These are phyloP conservation scores for Acanthosepion pharaonis DNA, from an alignment of 2,888 invertebrate genomes.

Conservation along the genomic window DNA sequence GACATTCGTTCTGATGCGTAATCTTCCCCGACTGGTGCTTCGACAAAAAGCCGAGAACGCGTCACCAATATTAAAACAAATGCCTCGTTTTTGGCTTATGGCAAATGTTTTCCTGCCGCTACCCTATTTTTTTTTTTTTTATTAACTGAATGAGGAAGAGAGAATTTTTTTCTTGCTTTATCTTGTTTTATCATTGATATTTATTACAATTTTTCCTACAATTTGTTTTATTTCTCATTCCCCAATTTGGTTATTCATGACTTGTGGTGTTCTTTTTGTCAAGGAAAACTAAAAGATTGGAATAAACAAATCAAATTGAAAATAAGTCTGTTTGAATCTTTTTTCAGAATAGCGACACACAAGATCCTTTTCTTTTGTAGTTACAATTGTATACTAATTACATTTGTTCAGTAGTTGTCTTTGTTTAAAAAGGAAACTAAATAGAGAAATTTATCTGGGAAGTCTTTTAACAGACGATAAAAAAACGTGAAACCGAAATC, in stretches of 20 bases:
- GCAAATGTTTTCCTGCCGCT: not conserved
- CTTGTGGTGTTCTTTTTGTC: not conserved
- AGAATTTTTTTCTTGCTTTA: not conserved
- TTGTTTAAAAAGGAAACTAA: too few relatives aligned
- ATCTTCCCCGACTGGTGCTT: not conserved
- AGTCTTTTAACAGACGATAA: too few relatives aligned
- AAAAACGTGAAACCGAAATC: too few relatives aligned
- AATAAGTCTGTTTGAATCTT: not conserved
- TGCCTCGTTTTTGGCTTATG: not conserved
- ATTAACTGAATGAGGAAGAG: not conserved
- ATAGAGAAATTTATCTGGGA: too few relatives aligned
- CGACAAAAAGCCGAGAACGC: not conserved
- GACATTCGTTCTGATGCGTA: conserved; percentile 20
- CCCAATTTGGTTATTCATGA: not conserved
- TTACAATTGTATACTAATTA: not conserved
- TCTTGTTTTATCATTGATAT: not conserved
- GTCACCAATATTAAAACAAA: conserved; percentile 7
- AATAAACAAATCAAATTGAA: not conserved
- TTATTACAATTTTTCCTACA: not conserved
- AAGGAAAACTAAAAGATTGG: not conserved
- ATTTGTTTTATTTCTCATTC: not conserved
- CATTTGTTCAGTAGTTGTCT: not conserved
- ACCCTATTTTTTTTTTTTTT: too few relatives aligned
- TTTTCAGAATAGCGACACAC: not conserved
- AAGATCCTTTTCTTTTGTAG: not conserved